Conservation (phyloP, 1,140 invertebrate species). For the Calliphora vicina region DNA sequence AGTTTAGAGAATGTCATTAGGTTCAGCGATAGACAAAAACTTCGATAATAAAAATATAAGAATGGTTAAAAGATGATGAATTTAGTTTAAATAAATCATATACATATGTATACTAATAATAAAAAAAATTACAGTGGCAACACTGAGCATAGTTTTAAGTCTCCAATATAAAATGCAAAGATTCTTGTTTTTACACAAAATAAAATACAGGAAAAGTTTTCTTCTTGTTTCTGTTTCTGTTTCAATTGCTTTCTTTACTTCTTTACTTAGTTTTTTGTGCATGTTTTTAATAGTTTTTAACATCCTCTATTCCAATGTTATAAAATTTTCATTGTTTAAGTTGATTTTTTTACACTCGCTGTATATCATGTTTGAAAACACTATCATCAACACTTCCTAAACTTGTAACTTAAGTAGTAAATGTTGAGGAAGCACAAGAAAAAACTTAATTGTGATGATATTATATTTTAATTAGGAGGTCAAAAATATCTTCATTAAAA, state of each 20-base stretch:
- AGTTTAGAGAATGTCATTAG: too few relatives aligned
- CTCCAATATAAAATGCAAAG: not conserved
- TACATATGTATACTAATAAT: too few relatives aligned
- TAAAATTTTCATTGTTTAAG: slow-evolving; percentile 17
- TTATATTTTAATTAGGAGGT: slow-evolving; percentile 10
- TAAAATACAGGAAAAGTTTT: not conserved
- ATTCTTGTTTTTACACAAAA: not conserved
- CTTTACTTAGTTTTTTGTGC: not conserved
- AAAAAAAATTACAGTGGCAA: too few relatives aligned
- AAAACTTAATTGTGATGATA: not conserved
- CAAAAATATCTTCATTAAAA: not conserved
- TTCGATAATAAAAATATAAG: too few relatives aligned
- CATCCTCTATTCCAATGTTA: not conserved
- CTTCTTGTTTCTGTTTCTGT: not conserved
- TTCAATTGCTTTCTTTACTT: not conserved
- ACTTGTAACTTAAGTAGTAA: slow-evolving; percentile 13
- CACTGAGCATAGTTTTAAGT: too few relatives aligned
- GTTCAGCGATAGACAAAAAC: too few relatives aligned
- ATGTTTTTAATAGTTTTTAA: slow-evolving; percentile 10
- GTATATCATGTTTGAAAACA: slow-evolving; percentile 1
- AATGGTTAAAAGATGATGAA: too few relatives aligned
- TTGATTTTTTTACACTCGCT: not conserved
- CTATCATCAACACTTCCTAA: slow-evolving; percentile 12
- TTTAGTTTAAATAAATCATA: too few relatives aligned
- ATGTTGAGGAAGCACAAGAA: not conserved